Conservation (phyloP, 2,797 vertebrate species). For the Linurgus olivaceus region DNA sequence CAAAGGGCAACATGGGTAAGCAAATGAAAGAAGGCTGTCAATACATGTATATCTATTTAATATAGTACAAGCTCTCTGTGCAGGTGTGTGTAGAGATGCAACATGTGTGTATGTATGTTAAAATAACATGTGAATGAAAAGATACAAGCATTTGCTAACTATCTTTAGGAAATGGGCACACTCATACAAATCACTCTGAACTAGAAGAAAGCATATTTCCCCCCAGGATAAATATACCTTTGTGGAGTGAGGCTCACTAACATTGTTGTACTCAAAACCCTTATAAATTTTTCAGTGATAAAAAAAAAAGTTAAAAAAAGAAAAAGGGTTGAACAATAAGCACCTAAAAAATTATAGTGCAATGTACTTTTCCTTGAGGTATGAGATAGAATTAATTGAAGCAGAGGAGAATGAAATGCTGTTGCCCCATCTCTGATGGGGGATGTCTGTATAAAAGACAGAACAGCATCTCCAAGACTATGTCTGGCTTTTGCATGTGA, state of each 20-base stretch:
- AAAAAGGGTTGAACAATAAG: not conserved
- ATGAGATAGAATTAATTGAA: not conserved
- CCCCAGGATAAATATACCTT: not conserved
- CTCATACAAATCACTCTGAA: not conserved
- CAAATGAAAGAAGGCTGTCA: not conserved
- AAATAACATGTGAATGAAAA: not conserved
- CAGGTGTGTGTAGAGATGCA: not conserved
- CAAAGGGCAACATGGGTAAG: not conserved
- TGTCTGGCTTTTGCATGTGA: not conserved
- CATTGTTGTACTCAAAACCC: not conserved
- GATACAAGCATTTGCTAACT: not conserved
- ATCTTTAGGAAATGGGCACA: not conserved
- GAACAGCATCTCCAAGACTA: not conserved
- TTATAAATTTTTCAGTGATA: accelerated
- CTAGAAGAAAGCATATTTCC: not conserved
- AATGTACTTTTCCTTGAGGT: not conserved
- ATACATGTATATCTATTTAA: not conserved
- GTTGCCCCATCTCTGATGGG: accelerated
- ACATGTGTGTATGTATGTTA: accelerated
- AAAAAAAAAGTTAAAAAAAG: too few species aligned
- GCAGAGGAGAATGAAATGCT: not conserved
- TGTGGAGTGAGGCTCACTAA: not conserved
- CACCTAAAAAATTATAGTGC: not conserved
- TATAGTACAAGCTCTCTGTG: not conserved
- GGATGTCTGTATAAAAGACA: not conserved